Evolutionary conservation across 2,797 vertebrate species (phyloP), one percentile per base, ranked within the genome.

Genomic region (Todus mexicanus): DNA sequence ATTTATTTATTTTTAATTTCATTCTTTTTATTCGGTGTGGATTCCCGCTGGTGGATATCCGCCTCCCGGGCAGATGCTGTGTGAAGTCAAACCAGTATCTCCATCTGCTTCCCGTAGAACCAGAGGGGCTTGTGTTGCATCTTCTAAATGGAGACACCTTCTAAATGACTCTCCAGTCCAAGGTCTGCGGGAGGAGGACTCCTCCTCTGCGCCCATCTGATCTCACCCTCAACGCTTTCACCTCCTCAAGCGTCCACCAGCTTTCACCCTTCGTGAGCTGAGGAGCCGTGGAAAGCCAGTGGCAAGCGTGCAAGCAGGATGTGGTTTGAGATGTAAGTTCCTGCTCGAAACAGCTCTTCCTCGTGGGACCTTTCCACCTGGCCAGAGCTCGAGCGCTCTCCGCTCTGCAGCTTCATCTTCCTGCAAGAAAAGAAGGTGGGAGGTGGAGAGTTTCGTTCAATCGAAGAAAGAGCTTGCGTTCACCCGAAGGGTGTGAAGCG

Each of bases 101-200:
- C 40, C 40, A 40, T 33, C 15, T 13, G 0, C 20, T 31, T 35
- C 27, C 21, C 20, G 10, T 25, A 8, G 19, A 38, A n/a, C 23
- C 56, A 12, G 66, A 26, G 37, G 3, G 59, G 15, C 5, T 75
- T 6, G 0, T n/a, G 27, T 43, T n/a, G 22, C 1, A 0, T 14
- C 27, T 48, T 35, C 48, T 33, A 12, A 47, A 33, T n/a, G n/a
- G n/a, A n/a, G n/a, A n/a, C n/a, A n/a, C n/a, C n/a, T n/a, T n/a
- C n/a, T n/a, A n/a, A n/a, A n/a, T n/a, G n/a, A n/a, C n/a, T n/a
- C n/a, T n/a, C n/a, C n/a, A n/a, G 15, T 26, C 15, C 43, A 2
- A 0, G 7, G 10, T 10, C 11, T 33, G 47, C 10, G 60, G 63
- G 64, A 48, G 57, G 53, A 71, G 43, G n/a, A 14, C 22, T 35